Conservation (phyloP, 2,797 vertebrate genomes). For the Fringilla coelebs region DNA sequence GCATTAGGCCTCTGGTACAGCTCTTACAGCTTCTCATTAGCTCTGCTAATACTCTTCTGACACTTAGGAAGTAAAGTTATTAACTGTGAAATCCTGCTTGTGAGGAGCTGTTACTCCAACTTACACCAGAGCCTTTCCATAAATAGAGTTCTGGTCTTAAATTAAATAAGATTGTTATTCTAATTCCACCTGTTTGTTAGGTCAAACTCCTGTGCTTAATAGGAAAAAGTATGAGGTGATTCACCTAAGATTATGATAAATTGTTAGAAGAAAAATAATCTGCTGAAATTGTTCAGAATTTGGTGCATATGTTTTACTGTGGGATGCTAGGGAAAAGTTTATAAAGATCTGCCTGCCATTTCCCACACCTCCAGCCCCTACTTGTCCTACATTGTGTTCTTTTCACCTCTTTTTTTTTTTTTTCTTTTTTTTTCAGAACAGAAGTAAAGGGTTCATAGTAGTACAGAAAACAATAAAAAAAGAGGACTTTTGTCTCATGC, state of each 20-base stretch:
- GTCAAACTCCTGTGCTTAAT: neutral
- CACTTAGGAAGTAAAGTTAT: conserved; percentile 26
- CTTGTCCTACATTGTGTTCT: neutral
- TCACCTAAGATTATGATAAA: neutral
- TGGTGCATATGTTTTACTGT: neutral
- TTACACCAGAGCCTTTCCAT: neutral
- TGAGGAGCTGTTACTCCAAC: neutral
- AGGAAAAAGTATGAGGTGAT: neutral
- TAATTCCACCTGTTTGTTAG: neutral
- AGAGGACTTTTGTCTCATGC: neutral
- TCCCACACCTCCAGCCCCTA: neutral
- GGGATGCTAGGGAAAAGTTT: neutral
- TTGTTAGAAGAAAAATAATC: neutral
- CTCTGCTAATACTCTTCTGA: conserved; percentile 3
- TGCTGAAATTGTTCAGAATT: neutral
- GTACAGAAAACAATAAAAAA: neutral
- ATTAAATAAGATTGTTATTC: neutral
- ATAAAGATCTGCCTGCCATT: neutral
- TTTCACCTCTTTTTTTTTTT: neutral
- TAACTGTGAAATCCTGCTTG: conserved; percentile 3
- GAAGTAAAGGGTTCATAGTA: neutral
- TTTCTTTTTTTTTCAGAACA: neutral
- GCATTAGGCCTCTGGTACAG: neutral
- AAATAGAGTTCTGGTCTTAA: neutral
- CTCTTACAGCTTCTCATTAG: neutral